Base-by-base conservation (phyloP, 2,888 invertebrate species). In the Ectemnius lituratus region DNA sequence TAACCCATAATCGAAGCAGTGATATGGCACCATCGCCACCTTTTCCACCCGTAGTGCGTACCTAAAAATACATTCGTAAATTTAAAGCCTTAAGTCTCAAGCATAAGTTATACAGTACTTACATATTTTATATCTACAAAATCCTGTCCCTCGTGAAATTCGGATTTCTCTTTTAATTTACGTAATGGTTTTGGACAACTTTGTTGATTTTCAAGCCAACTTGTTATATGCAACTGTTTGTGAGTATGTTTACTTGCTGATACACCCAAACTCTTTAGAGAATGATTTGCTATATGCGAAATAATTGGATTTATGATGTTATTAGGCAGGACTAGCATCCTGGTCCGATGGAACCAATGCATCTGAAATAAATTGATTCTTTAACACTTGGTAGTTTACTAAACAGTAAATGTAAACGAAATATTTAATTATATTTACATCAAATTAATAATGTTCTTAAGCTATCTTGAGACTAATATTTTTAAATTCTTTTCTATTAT, bases 21-120 rank as follows among this genome's bases (percentile, higher is more conserved):
- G 97, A 97, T 68, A 98, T 94, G 82, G 95, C 94, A 0, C 99
- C 99, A 92, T 99, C 94, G 0, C 99, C 99, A 0, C 99, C 99
- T 45, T 94, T 94, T 0, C 99, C 99, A 0, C 95, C 99, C 0
- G 93, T 88, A 0, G 95, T 93, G 66, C 94, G 91, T 0, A 97
- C 92, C 84, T 92, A 67, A 67, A 18, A 64, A 18, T 52, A 14
- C 49, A 1, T 20, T 49, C 14, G n/a, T 65, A 56, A 66, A 27
- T 27, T 23, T 18, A 18, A 70, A 56, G 52, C 1, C 16, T 52
- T 37, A 37, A 52, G 5, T 2, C 14, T 52, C 0, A 52, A 52
- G 14, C 23, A 16, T 16, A 52, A 52, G 52, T 11, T 11, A 16
- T 11, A 52, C 13, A 59, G 58, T 67, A 63, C 80, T 72, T 74